Evolutionary conservation across 2,113 vertebrate species (phyloP), one percentile per base, ranked within the genome.

Genomic region (Rhabdomys dilectus): DNA sequence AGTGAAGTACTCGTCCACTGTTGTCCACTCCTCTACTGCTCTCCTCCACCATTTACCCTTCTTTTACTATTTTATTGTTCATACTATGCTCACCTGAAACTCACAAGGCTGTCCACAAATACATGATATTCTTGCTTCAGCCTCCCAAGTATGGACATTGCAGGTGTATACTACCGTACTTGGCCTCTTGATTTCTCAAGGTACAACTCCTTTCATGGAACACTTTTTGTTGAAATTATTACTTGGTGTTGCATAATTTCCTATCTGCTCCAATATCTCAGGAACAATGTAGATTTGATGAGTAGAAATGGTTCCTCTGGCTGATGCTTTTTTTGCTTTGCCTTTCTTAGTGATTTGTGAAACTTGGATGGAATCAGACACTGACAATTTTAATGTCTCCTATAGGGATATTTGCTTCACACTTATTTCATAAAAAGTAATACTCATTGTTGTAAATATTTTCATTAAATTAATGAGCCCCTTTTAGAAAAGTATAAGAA

Each of bases 111-210:
- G 8, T 13, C n/a, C 39, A 39, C 8, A 7, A 48, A 45, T 42
- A 45, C 26, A 31, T 34, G 42, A 42, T 45, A 12, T 29, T 34
- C 22, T 29, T 34, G 2, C n/a, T 26, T 48, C 16, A 29, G 42
- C 29, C 16, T 34, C 0, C 17, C 15, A 42, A 86, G 84, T 36
- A 48, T 21, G 68, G 62, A 31, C 11, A 34, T 15, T 29, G 6
- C 3, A 34, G 29, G 62, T 85, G n/a, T 0, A 29, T 39, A 3
- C 3, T 29, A 66, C 0, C 29, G 6, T 10, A 5, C 3, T 19
- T 51, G 10, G 42, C 29, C 9, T 8, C 21, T 0, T 22, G 21
- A 45, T 11, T 87, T 92, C n/a, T 60, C 75, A 19, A 90, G 3
- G 2, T 10, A 4, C 64, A 88, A 78, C 8, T 56, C 29, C 82